Conservation (phyloP, 2,113 vertebrate species). For the Otis tarda region DNA sequence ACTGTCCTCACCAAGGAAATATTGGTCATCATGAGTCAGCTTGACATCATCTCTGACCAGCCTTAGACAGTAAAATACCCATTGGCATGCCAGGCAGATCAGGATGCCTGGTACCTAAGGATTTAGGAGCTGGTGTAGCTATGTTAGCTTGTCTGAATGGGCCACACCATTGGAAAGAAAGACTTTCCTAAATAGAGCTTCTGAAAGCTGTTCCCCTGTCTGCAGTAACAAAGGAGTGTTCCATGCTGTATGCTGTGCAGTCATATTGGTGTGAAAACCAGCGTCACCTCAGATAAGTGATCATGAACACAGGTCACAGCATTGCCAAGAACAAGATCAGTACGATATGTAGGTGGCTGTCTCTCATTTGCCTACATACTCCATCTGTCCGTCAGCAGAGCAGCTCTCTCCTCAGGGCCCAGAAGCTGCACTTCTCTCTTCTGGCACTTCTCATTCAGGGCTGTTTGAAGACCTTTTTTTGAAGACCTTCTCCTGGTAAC, state of each 20-base stretch:
- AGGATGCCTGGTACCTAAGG: background rate
- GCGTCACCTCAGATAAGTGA: background rate
- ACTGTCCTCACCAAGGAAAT: background rate
- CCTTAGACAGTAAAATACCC: background rate
- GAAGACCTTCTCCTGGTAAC: background rate
- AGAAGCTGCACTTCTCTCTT: background rate
- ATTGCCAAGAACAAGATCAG: background rate
- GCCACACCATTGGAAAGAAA: rapidly evolving
- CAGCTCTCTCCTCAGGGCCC: background rate
- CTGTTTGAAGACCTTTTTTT: background rate
- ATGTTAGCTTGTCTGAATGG: background rate
- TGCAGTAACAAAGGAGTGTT: too few species aligned
- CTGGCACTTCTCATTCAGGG: background rate
- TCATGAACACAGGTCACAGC: background rate
- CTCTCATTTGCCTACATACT: background rate
- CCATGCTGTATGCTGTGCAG: rapidly evolving
- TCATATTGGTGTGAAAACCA: background rate
- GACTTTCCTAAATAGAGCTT: background rate
- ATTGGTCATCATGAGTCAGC: background rate
- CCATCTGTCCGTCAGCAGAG: background rate
- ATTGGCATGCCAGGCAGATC: background rate
- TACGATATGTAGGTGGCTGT: rapidly evolving
- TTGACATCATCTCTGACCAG: background rate
- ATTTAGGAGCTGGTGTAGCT: background rate
- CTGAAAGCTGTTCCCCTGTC: background rate